Base-by-base conservation (phyloP, 2,113 vertebrate species). In the Erythrolamprus reginae region DNA sequence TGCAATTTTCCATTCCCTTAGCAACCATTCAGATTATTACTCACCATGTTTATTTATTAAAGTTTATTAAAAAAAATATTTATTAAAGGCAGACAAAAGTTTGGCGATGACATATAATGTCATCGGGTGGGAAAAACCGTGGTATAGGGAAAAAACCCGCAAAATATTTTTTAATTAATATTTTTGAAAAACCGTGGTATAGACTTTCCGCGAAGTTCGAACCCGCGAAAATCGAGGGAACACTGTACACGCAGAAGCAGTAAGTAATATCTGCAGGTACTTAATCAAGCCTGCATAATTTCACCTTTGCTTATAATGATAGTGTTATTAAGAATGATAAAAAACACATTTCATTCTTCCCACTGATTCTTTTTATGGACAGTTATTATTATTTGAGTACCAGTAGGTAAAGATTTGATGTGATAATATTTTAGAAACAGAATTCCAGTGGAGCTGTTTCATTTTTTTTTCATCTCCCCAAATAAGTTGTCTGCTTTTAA, bases 401-500 rank as follows among this genome's bases (percentile, higher is more conserved):
- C 8, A 86, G 48, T 61, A 3, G 13, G 61, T 55, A 87, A 48
- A 82, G 51, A 86, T 33, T 28, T 51, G 77, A 2, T 70, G 28
- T 65, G 82, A 70, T 42, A 58, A 84, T 51, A 51, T 90, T 90
- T 90, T 90, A 77, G 82, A 83, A 83, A 61, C 3, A 33, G 42
- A 33, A 83, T 55, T 50, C 21, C 58, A 86, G 82, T 15, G 26
- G 17, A 85, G 17, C 47, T 47, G 38, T 91, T 85, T 82, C 10
- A 12, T 77, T 55, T 84, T 88, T 83, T 88, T 70, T 50, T 23
- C 48, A 51, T 91, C 38, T 77, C 51, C 26, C 42, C 53, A 82
- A 90, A 77, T 55, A 89, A 86, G 48, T 85, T 85, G 28, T 91
- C 48, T 84, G 47, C 48, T 89, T 91, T 70, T 84, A 65, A 65